Evolutionary conservation across 2,113 vertebrate species (phyloP).

Genomic region (Trematocara unimaculatum): DNA sequence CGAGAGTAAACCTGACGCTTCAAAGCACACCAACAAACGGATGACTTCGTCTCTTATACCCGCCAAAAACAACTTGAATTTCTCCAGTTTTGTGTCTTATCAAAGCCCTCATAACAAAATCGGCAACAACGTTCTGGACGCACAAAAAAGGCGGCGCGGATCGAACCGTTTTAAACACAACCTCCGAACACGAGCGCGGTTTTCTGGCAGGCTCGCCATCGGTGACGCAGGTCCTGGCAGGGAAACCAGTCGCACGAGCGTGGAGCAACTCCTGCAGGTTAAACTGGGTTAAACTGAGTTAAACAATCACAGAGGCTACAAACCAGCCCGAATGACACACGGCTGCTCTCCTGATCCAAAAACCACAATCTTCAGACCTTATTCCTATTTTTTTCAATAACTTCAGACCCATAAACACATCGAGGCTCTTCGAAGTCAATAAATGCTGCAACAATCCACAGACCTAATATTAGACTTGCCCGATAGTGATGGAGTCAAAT

Average conservation of each 20-base stretch:
- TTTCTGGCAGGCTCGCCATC: neutral
- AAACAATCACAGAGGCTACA: neutral
- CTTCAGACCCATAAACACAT: neutral
- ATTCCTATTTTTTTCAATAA: rapidly evolving
- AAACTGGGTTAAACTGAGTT: neutral
- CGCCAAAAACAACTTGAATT: neutral
- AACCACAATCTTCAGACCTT: neutral
- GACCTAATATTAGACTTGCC: neutral
- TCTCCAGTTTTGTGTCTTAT: neutral
- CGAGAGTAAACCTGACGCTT: neutral
- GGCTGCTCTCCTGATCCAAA: rapidly evolving
- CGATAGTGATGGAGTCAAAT: neutral
- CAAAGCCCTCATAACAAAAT: neutral
- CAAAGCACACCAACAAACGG: neutral
- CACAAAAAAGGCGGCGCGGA: neutral
- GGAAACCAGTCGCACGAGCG: neutral
- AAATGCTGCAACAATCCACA: neutral
- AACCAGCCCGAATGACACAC: rapidly evolving
- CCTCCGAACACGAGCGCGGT: neutral
- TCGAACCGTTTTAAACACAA: neutral
- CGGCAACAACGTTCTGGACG: too few relatives aligned
- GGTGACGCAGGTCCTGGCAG: neutral
- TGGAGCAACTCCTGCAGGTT: neutral
- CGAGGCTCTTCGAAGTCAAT: rapidly evolving
- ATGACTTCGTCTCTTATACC: neutral